Conservation (phyloP, 1,140 invertebrate genomes). For the Globodera rostochiensis region DNA sequence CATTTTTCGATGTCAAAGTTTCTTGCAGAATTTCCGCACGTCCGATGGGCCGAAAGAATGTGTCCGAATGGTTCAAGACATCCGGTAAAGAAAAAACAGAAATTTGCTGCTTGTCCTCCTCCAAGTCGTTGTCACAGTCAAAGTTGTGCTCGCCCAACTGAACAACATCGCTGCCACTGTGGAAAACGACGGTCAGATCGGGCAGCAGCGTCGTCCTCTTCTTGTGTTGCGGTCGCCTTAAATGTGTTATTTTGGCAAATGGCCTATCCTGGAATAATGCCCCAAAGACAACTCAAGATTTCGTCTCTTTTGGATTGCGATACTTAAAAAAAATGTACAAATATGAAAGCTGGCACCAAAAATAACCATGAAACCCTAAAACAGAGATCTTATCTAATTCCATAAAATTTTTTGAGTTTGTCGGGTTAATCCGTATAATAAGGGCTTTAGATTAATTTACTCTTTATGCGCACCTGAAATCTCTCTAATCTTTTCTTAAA, state of each 20-base stretch:
- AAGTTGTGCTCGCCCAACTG: constrained; percentile 8
- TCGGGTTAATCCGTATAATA: too few species aligned
- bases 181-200: constrained; percentile 6
- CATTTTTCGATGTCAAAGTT: neutral
- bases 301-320: too few species aligned
- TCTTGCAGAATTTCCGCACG: constrained; percentile 2
- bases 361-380: too few species aligned
- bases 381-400: too few species aligned
- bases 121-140: neutral
- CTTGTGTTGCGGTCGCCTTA: neutral
- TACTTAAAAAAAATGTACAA: too few species aligned
- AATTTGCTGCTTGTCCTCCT: neutral
- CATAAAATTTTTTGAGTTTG: too few species aligned
- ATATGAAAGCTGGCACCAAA: too few species aligned
- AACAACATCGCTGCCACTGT: constrained; percentile 5
- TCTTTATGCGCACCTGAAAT: too few species aligned
- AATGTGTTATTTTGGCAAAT: neutral
- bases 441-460: too few species aligned
- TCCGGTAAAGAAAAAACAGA: constrained; percentile 15
- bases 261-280: neutral
- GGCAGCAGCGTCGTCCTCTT: neutral
- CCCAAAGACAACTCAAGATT: neutral
- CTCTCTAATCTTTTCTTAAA: too few species aligned
- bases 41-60: neutral
- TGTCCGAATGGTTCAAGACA: neutral